phyloP scores from a whole-genome alignment of 2,888 invertebrate species.

The Petrolisthes manimaculis region DNA sequence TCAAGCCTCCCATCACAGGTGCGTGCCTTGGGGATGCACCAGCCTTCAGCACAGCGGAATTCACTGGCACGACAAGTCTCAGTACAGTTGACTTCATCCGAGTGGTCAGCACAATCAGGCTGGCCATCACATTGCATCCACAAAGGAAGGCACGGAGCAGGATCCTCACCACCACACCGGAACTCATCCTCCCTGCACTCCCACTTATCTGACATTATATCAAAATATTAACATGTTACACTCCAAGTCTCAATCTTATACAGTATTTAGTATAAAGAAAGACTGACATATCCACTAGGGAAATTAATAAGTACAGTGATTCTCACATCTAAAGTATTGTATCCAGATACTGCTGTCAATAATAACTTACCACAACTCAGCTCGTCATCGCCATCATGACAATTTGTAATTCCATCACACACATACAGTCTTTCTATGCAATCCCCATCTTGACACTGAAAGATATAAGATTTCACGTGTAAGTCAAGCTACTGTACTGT shows the following conservation, averaged over 20 bases:
- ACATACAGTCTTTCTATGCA: slow-evolving; percentile 58
- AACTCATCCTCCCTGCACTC: slow-evolving; percentile 55
- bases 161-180: slow-evolving; percentile 33
- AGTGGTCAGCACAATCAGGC: slow-evolving; percentile 61
- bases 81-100: slow-evolving; percentile 61
- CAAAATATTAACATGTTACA: too few relatives aligned
- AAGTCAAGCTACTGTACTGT: too few relatives aligned
- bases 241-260: too few relatives aligned
- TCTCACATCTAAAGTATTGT: not conserved
- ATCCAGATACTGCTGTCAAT: too few relatives aligned
- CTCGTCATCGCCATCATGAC: slow-evolving; percentile 61
- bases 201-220: slow-evolving; percentile 38
- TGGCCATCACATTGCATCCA: slow-evolving; percentile 62
- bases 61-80: slow-evolving; percentile 68
- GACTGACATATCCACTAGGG: too few relatives aligned
- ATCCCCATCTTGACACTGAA: slow-evolving; percentile 52
- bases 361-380: slow-evolving; percentile 48
- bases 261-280: too few relatives aligned
- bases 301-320: not conserved
- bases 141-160: slow-evolving; percentile 51
- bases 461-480: not conserved
- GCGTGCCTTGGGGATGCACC: slow-evolving; percentile 74
- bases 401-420: slow-evolving; percentile 62
- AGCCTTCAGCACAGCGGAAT: slow-evolving; percentile 75
- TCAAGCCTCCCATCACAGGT: slow-evolving; percentile 67